Evolutionary conservation across 2,113 vertebrate genomes (phyloP), one percentile per base, ranked within the genome.

Genomic region (Odontophorus gujanensis): DNA sequence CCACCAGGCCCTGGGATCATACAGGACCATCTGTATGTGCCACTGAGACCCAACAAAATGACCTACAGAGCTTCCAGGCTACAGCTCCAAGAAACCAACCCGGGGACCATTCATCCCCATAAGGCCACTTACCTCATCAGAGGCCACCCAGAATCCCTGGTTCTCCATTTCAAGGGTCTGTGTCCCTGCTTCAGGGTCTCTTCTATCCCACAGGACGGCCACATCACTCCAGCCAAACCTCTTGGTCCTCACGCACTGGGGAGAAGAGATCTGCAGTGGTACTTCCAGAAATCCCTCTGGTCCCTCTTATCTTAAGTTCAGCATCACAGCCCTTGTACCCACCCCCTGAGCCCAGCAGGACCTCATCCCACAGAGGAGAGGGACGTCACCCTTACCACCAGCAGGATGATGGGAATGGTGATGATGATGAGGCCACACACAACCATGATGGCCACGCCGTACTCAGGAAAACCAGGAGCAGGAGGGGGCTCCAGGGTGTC

Each of bases 81-180:
- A 18, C 32, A 50, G 53, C 25, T 57, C 19, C 4, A 10, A 50
- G 4, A 25, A 71, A 13, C 8, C 1, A 32, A 16, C 8, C 15
- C 11, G n/a, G 8, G 34, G 5, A 6, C 20, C 30, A 28, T 28
- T n/a, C 8, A 9, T 20, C 26, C n/a, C 13, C 2, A 3, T 21
- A 16, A 55, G 9, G 9, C 11, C 81, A 25, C 81, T 77, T 57
- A 45, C 97, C 93, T 96, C 92, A 20, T 85, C 90, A 48, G 89
- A 58, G 6, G 65, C 15, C 8, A 32, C 13, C 76, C 69, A 48
- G 61, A 93, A 93, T 1, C 50, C 92, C 32, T 22, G 63, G 62
- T 93, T 95, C 24, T 95, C 82, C 95, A 97, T 90, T 69, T 97
- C 96, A 42, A 97, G 38, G 0, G 73, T 87, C 47, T 97, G 95